Base-by-base conservation (phyloP, 1,140 invertebrate species). In the Trichogramma pretiosum region DNA sequence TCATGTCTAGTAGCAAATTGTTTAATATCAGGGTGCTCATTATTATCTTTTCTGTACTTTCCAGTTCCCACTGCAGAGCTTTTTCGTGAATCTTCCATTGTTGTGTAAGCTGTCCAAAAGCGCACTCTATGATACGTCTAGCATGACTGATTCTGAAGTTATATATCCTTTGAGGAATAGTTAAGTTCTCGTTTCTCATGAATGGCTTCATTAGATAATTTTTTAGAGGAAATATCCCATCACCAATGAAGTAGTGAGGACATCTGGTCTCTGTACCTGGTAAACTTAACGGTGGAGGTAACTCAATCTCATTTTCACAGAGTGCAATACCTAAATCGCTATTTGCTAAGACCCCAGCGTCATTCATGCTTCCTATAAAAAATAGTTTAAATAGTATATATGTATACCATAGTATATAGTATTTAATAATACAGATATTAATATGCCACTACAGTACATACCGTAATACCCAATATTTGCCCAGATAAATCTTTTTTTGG, bases 401-500 rank as follows among this genome's bases (percentile, higher is more conserved):
- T 3, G n/a, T 42, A 16, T 17, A 42, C n/a, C 14, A 4, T 42
- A 2, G 21, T 5, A 17, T 18, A 7, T 17, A 17, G 1, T 10
- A 30, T 10, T 30, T 9, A 42, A 16, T 16, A 30, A 17, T 17
- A 30, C 11, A 3, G n/a, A 16, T 32, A 17, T 16, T 42, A 16
- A 14, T 33, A n/a, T 11, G 14, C 28, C 5, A 11, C 22, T 21
- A 19, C 26, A n/a, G n/a, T n/a, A n/a, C n/a, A n/a, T 23, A 41
- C 46, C 38, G 26, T 32, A 45, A 34, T 35, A 21, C 26, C 43
- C 45, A 16, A 38, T 16, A 19, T 39, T 55, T 58, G 56, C 60
- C 63, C 62, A 64, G 62, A 62, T 65, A 60, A 65, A 65, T 65
- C 35, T 17, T n/a, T 19, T 37, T 11, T 37, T 37, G 17, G 9